Percentiles rank a stretch among this genome's conserved stretches.
These are phyloP conservation scores for Xiphophorus hellerii DNA, from an alignment of 2,113 vertebrate genomes.

Conservation along the genomic window DNA sequence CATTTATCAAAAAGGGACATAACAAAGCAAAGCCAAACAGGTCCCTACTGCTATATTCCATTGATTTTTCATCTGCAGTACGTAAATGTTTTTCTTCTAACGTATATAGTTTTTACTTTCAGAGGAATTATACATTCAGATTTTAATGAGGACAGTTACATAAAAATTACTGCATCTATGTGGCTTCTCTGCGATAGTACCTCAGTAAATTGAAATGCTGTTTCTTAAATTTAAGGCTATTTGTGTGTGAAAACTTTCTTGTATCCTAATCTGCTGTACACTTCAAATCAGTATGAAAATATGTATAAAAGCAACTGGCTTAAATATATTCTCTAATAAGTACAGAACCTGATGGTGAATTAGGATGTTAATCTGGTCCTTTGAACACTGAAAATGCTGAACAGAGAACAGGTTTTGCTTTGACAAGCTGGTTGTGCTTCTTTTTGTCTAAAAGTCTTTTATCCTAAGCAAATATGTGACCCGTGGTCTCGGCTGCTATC, in stretches of 20 bases:
- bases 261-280: conserved; percentile 8
- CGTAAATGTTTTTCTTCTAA: conserved; percentile 29
- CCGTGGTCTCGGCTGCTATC: conserved; percentile 39
- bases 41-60: conserved; percentile 29
- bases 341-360: conserved; percentile 64
- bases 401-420: conserved; percentile 54
- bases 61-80: conserved; percentile 12
- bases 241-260: background rate
- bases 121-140: conserved; percentile 40
- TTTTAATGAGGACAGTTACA: conserved; percentile 55
- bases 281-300: conserved; percentile 30
- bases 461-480: conserved; percentile 63
- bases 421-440: conserved; percentile 41
- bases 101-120: conserved; percentile 14
- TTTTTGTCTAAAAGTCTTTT: conserved; percentile 62
- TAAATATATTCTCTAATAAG: conserved; percentile 57
- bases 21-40: conserved; percentile 23
- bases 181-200: conserved; percentile 11
- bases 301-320: conserved; percentile 42
- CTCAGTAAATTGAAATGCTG: background rate
- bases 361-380: conserved; percentile 51
- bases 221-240: background rate
- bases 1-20: conserved; percentile 30
- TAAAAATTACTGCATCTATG: conserved; percentile 26
- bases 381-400: conserved; percentile 64